Conservation (phyloP, 1,140 invertebrate genomes). For the Geopemphigus sp. region DNA sequence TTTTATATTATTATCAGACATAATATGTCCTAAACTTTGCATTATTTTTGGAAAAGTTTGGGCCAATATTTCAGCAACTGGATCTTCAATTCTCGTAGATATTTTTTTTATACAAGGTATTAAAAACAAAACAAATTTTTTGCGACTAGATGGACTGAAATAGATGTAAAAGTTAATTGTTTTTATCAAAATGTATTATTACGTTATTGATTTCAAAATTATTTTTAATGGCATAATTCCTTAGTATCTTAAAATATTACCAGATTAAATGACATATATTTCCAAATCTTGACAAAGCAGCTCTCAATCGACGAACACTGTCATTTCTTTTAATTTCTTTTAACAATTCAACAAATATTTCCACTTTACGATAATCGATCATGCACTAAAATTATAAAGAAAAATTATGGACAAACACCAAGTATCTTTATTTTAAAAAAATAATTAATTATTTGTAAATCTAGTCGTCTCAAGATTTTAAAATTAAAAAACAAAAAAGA, state of each 20-base stretch:
- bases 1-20: slow-evolving; percentile 47
- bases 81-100: slow-evolving; percentile 37
- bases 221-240: not conserved
- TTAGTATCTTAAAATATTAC: not conserved
- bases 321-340: slow-evolving; percentile 46
- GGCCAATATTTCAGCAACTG: slow-evolving; percentile 35
- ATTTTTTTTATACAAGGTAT: slow-evolving; percentile 47
- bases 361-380: slow-evolving; percentile 39
- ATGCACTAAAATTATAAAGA: slow-evolving; percentile 33
- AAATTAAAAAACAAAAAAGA: no score
- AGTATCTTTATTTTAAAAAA: no score
- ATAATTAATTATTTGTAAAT: no score
- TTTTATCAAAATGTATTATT: not conserved
- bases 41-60: slow-evolving; percentile 46
- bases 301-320: slow-evolving; percentile 41
- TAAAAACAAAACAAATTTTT: slow-evolving; percentile 45
- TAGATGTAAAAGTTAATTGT: not conserved
- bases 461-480: no score
- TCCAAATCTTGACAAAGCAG: slow-evolving; percentile 45
- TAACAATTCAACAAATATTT: slow-evolving; percentile 46
- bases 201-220: not conserved
- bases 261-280: slow-evolving; percentile 42
- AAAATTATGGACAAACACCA: no score
- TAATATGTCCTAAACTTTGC: slow-evolving; percentile 45
- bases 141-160: slow-evolving; percentile 33